Evolutionary conservation across 2,888 invertebrate genomes (phyloP).

Genomic region (Nasonovia ribisnigri): DNA sequence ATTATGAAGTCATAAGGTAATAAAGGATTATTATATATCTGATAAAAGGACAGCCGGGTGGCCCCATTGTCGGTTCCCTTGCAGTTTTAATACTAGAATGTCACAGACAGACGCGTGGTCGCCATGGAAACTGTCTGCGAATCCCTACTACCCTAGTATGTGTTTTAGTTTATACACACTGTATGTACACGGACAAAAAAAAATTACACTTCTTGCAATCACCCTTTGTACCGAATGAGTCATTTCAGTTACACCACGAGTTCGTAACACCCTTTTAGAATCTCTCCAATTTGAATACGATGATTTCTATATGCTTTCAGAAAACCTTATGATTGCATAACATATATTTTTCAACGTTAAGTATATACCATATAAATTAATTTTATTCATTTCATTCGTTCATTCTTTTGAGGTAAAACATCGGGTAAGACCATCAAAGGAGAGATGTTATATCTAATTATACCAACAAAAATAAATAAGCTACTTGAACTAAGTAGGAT

Average conservation of each 20-base stretch:
- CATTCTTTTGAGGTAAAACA: slow-evolving; percentile 15
- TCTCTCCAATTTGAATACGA: slow-evolving; percentile 56
- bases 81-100: slow-evolving; percentile 55
- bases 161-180: slow-evolving; percentile 54
- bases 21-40: slow-evolving; percentile 59
- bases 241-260: slow-evolving; percentile 44
- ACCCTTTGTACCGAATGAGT: slow-evolving; percentile 61
- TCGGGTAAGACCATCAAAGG: slow-evolving; percentile 12
- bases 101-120: slow-evolving; percentile 60
- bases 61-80: slow-evolving; percentile 37
- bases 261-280: slow-evolving; percentile 40
- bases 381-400: slow-evolving; percentile 15
- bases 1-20: slow-evolving; percentile 51
- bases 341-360: neutral
- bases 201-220: slow-evolving; percentile 53
- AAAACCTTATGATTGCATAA: slow-evolving; percentile 11
- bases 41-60: slow-evolving; percentile 47
- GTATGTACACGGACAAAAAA: slow-evolving; percentile 42
- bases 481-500: neutral
- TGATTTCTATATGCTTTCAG: slow-evolving; percentile 37
- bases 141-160: slow-evolving; percentile 51
- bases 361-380: slow-evolving; percentile 9
- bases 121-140: slow-evolving; percentile 61
- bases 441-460: slow-evolving; percentile 1
- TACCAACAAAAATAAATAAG: neutral